Percentiles rank a stretch among this genome's conserved stretches.
These are phyloP conservation scores for Rotaria sp. DNA, from an alignment of 2,888 invertebrate genomes.

Conservation along the genomic window DNA sequence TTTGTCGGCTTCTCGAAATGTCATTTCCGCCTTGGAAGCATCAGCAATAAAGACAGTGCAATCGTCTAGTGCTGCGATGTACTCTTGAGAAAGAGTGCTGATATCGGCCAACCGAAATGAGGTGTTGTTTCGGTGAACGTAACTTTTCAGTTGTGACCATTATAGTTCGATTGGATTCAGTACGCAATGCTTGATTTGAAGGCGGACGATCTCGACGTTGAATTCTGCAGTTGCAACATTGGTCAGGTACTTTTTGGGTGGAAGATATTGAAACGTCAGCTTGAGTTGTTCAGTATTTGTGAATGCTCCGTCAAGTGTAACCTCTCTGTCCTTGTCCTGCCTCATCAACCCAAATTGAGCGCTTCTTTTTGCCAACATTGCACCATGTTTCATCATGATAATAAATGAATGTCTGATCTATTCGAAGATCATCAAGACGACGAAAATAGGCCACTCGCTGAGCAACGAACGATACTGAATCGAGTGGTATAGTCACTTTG, in stretches of 20 bases:
- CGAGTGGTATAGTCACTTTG: too few species aligned
- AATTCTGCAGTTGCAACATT: not conserved
- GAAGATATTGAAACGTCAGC: not conserved
- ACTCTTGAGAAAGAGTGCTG: too few species aligned
- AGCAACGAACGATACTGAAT: too few species aligned
- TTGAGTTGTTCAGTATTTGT: not conserved
- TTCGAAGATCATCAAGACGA: too few species aligned
- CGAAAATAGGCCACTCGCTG: too few species aligned
- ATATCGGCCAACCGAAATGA: not conserved
- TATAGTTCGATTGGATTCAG: not conserved
- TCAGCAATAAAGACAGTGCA: not conserved
- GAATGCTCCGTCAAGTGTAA: not conserved
- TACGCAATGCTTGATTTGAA: not conserved
- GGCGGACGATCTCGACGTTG: not conserved
- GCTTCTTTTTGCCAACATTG: too few species aligned
- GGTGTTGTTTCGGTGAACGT: not conserved
- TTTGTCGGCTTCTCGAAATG: not conserved
- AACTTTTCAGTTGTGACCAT: not conserved
- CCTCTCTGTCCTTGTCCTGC: not conserved
- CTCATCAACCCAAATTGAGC: too few species aligned
- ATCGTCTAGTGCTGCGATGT: too few species aligned
- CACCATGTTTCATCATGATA: too few species aligned
- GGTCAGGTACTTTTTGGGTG: not conserved
- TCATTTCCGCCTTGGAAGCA: not conserved
- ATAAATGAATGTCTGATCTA: too few species aligned